A percentile compares a stretch with the other conserved stretches of the same genome.
Conservation (phyloP, 2,797 vertebrate genomes). For the Sparus aurata region DNA sequence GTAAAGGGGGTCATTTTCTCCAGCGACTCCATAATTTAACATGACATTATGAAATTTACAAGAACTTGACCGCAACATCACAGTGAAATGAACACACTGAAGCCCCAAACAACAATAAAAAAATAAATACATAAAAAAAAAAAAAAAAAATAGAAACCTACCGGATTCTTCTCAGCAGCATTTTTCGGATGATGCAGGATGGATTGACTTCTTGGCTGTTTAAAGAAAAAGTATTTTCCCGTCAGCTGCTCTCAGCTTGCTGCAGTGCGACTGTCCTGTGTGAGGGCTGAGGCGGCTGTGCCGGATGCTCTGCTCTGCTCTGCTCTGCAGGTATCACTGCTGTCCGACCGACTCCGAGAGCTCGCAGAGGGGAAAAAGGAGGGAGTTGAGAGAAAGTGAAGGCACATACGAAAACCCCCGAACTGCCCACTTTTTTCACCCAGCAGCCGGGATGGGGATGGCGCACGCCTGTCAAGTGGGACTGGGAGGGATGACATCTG, state of each 20-base stretch:
- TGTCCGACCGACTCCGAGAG: conserved; percentile 53
- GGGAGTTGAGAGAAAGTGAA: conserved; percentile 65
- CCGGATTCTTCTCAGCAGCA: conserved; percentile 72
- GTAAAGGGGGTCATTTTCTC: conserved; percentile 11
- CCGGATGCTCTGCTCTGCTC: conserved; percentile 63
- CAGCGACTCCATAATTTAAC: conserved; percentile 17
- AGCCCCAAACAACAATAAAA: background rate
- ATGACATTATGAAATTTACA: conserved; percentile 13
- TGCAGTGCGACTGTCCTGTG: conserved; percentile 81
- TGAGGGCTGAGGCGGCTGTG: conserved; percentile 1
- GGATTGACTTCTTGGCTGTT: conserved; percentile 41
- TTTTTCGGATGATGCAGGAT: conserved; percentile 66
- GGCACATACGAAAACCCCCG: conserved; percentile 66
- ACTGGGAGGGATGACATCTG: conserved; percentile 54
- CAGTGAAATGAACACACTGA: background rate
- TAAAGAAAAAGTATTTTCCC: conserved; percentile 46
- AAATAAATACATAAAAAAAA: background rate
- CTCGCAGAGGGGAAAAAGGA: conserved; percentile 56
- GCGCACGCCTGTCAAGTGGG: conserved; percentile 57
- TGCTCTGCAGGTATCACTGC: conserved; percentile 67
- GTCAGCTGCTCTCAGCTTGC: conserved; percentile 64
- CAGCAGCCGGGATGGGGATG: conserved; percentile 63
- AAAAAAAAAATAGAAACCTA: conserved; percentile 47
- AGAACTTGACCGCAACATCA: conserved; percentile 22
- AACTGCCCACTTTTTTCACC: conserved; percentile 79